Evolutionary conservation across 1,140 invertebrate species (phyloP), one percentile per base, ranked within the genome.

Genomic region (Rhizoglyphus robini): DNA sequence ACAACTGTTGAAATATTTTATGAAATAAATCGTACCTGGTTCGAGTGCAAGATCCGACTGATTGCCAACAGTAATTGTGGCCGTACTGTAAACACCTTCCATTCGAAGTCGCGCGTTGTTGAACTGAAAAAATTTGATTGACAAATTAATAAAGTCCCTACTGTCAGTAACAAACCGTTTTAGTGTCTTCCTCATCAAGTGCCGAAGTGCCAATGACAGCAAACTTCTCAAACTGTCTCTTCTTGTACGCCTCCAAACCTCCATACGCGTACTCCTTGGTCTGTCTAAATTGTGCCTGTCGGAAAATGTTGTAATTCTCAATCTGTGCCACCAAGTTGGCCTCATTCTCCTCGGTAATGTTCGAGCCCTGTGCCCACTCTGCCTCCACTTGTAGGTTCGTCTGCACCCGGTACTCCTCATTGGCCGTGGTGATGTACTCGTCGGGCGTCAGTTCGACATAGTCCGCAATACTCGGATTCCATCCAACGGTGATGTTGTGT

Each of bases 41-140:
- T 92, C 88, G 1, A 92, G 76, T 49, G 83, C 81, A 0, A 91
- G 76, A 23, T 86, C 85, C 70, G 87, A 89, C 70, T 70, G 74
- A 5, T 61, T 58, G 69, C 78, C 86, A 61, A 82, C 81, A 72
- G 87, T 89, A 27, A 91, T 83, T 76, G 87, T 89, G 0, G 88
- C 83, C 18, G 82, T 88, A 3, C 85, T 83, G 70, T 87, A 91
- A 65, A 86, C 84, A 0, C 80, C 81, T 71, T 88, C 80, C 88
- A 91, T 90, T 23, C 82, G 79, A 5, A 82, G 83, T 18, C 84
- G 76, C 0, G 83, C 78, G 65, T 81, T 79, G 70, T 84, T 80
- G 34, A 84, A 79, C 70, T 84, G 76, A 30, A 20, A 18, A 41
- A 41, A 11, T 11, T 41, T 18, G 18, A 41, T 11, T 41, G 18